phyloP scores from a whole-genome alignment of 2,888 invertebrate genomes.

The Oscheius myriophilus region DNA sequence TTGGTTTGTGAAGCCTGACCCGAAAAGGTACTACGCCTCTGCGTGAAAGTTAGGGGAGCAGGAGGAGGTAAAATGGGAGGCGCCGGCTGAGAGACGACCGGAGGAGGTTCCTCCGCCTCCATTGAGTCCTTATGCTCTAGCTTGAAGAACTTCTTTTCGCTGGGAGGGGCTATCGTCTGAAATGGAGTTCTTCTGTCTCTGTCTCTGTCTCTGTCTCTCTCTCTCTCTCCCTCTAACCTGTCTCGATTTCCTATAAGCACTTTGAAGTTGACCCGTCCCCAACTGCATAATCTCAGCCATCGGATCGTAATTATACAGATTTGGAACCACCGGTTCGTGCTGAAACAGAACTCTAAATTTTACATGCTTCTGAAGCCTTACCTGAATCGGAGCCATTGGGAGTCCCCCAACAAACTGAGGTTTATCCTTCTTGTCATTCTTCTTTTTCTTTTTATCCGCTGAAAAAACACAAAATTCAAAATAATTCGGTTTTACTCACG shows the following conservation, averaged over 20 bases:
- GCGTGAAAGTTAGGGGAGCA: too few species aligned
- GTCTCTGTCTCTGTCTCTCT: too few species aligned
- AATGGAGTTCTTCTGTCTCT: background rate
- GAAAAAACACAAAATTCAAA: background rate
- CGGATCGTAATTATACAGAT: conserved; percentile 58
- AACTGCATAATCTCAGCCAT: conserved; percentile 49
- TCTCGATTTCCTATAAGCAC: conserved; percentile 51
- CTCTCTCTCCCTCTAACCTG: conserved; percentile 27
- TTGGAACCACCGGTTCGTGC: conserved; percentile 40
- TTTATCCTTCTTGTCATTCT: conserved; percentile 39
- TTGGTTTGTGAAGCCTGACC: too few species aligned
- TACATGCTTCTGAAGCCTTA: background rate
- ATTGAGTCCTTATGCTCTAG: conserved; percentile 37
- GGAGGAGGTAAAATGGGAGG: too few species aligned
- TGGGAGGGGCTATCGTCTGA: conserved; percentile 42
- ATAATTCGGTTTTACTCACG: conserved; percentile 12
- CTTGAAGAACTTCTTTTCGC: conserved; percentile 48
- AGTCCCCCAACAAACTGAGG: conserved; percentile 46
- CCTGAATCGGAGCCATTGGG: conserved; percentile 37
- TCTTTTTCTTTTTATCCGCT: conserved; percentile 41
- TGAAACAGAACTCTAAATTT: conserved; percentile 15
- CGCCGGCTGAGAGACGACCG: too few species aligned
- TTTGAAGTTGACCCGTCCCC: conserved; percentile 53
- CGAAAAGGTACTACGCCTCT: too few species aligned
- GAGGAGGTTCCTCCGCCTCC: conserved; percentile 68